Conservation (phyloP, 2,113 vertebrate species). For the Notiomystis cincta region DNA sequence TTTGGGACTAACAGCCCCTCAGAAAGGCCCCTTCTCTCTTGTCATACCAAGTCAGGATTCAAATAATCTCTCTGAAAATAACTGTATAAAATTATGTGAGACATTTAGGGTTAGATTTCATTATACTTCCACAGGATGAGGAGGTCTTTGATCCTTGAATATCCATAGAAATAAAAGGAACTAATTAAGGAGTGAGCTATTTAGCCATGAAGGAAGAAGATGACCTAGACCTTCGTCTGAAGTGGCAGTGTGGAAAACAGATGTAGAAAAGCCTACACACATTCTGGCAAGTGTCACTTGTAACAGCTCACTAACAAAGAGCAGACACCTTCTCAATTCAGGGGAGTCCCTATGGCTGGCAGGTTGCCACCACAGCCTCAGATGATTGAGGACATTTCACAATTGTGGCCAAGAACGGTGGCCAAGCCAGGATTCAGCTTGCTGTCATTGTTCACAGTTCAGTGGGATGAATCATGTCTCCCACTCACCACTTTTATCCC, state of each 20-base stretch:
- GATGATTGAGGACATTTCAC: neutral
- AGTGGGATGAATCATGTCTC: conserved; percentile 19
- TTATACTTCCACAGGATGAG: neutral
- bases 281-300: neutral
- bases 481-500: conserved; percentile 12
- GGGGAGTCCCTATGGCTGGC: neutral
- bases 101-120: conserved; percentile 12
- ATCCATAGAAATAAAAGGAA: conserved; percentile 15
- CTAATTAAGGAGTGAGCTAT: neutral
- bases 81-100: conserved; percentile 19
- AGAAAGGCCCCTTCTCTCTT: neutral
- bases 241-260: neutral
- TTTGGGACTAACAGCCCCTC: neutral
- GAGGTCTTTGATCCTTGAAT: conserved; percentile 4
- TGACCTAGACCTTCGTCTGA: neutral
- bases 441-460: neutral
- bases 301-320: neutral
- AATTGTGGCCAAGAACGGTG: neutral
- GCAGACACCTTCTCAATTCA: neutral
- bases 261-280: neutral
- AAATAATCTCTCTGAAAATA: conserved; percentile 35
- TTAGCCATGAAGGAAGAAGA: neutral
- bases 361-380: neutral
- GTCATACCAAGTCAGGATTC: neutral
- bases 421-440: neutral